Evolutionary conservation across 2,113 vertebrate species (phyloP).

Genomic region (Aepyceros melampus): DNA sequence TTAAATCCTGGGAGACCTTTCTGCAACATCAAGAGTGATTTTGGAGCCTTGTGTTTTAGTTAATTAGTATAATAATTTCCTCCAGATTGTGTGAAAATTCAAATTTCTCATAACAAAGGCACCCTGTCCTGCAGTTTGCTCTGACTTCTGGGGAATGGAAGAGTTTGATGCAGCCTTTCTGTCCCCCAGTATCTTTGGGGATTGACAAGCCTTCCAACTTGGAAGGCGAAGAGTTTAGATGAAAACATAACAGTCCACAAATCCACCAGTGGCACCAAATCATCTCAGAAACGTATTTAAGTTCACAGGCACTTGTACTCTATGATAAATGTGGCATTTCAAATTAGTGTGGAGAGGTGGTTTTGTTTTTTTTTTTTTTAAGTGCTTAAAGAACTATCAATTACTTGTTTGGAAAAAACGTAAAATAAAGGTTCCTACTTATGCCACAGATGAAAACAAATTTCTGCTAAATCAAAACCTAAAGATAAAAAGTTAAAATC

Average conservation of each 20-base stretch:
- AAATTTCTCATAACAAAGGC: background rate
- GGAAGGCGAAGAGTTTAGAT: background rate
- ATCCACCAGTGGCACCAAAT: background rate
- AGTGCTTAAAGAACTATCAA: background rate
- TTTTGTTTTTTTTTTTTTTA: too few species aligned
- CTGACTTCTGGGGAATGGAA: background rate
- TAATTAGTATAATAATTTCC: background rate
- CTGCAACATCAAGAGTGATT: background rate
- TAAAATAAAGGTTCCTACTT: background rate
- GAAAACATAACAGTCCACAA: background rate
- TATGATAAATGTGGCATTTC: background rate
- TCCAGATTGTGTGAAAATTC: background rate
- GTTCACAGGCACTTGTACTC: fast-evolving
- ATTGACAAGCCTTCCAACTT: background rate
- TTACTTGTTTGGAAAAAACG: background rate
- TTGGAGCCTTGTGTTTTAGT: background rate
- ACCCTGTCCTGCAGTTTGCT: background rate
- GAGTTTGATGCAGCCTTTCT: too few species aligned
- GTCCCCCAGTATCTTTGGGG: background rate
- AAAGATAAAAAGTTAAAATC: background rate
- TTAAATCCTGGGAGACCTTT: constrained; percentile 44
- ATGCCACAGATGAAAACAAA: background rate
- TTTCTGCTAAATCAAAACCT: background rate
- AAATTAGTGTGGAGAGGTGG: background rate
- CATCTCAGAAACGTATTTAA: background rate